A percentile compares a stretch with the other conserved stretches of the same genome.
phyloP scores from a whole-genome alignment of 2,113 vertebrate species.

The Uria aalge region DNA sequence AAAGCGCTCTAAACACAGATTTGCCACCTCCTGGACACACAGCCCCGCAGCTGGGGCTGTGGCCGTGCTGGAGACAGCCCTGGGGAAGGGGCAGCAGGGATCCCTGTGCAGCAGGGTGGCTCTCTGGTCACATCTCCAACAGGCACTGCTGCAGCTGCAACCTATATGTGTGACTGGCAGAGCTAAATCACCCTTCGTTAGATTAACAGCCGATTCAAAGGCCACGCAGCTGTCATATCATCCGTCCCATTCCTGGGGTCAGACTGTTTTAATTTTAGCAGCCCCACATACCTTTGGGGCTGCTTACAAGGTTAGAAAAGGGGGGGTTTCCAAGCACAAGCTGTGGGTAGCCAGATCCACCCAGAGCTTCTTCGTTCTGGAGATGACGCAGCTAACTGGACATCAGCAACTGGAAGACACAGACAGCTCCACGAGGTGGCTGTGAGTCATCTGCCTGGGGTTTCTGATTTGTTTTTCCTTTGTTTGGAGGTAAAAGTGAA shows the following conservation, averaged over 20 bases:
- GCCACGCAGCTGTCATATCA: slow-evolving; percentile 39
- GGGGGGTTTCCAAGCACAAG: slow-evolving; percentile 33
- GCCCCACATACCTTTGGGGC: background rate
- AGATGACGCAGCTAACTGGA: background rate
- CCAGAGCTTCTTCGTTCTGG: background rate
- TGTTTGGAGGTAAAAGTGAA: background rate
- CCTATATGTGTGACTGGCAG: background rate
- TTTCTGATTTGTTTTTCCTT: background rate
- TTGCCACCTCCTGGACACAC: rapidly evolving
- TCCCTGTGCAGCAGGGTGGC: background rate
- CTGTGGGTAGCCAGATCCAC: background rate
- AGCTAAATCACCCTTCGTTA: background rate
- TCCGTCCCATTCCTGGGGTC: background rate
- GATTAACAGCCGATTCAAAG: slow-evolving; percentile 11
- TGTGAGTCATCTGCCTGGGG: background rate
- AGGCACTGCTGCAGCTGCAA: background rate
- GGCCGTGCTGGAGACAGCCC: background rate
- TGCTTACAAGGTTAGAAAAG: slow-evolving; percentile 31
- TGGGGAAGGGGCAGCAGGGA: background rate
- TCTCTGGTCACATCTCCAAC: background rate
- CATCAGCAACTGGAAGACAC: background rate
- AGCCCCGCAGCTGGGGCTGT: background rate
- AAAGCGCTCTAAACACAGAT: background rate
- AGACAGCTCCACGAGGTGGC: background rate
- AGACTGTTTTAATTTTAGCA: slow-evolving; percentile 50